A percentile compares a stretch with the other conserved stretches of the same genome.
These are phyloP conservation scores for Phania funesta DNA, from an alignment of 2,888 invertebrate species.

Conservation along the genomic window DNA sequence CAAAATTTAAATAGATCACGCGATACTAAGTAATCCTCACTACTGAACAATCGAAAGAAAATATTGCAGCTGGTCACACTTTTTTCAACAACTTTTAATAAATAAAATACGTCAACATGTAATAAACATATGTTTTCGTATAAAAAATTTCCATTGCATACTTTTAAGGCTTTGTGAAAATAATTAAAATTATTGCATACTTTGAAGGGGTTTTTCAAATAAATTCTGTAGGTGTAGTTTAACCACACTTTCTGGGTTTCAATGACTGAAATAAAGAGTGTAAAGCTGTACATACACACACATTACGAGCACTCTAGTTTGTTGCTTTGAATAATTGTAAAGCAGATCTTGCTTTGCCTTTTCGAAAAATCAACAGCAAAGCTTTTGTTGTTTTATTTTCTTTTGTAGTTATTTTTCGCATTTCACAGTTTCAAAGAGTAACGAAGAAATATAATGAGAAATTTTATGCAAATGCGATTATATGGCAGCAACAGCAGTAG, in stretches of 20 bases:
- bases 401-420: slow-evolving; percentile 10
- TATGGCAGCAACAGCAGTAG: slow-evolving; percentile 22
- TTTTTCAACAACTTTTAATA: not conserved
- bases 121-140: not conserved
- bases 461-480: slow-evolving; percentile 64
- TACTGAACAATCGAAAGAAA: too few species aligned
- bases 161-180: slow-evolving; percentile 51
- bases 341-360: not conserved
- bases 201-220: slow-evolving; percentile 6
- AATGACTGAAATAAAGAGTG: not conserved
- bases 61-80: not conserved
- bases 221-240: too few species aligned
- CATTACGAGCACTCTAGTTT: not conserved
- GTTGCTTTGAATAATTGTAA: not conserved
- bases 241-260: slow-evolving; percentile 20
- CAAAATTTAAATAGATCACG: too few species aligned
- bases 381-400: slow-evolving; percentile 15
- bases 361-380: slow-evolving; percentile 9
- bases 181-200: slow-evolving; percentile 60
- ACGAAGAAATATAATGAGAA: slow-evolving; percentile 47
- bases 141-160: slow-evolving; percentile 33
- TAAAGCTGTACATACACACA: not conserved
- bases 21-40: too few species aligned
- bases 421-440: slow-evolving; percentile 28
- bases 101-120: slow-evolving; percentile 53